Percentiles rank a stretch among this genome's conserved stretches.
Conservation (phyloP, 30 jellyfish, hydroid and myxozoan species). For the Euphysa ruthae region DNA sequence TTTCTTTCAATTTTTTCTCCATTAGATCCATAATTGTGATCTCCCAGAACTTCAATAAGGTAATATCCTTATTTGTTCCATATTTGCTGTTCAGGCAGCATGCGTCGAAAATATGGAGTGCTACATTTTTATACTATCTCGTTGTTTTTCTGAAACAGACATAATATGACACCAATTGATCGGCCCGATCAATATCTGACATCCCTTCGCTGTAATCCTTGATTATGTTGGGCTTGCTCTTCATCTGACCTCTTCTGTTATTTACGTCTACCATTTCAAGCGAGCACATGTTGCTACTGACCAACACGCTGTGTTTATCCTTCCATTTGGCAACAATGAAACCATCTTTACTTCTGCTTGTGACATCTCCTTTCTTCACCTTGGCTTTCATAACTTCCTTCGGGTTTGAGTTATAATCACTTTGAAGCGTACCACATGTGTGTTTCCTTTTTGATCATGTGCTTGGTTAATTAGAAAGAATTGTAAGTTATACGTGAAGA, state of each 20-base stretch:
- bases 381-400: background rate
- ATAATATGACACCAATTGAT: constrained; percentile 20
- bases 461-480: constrained; percentile 10
- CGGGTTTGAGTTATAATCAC: constrained; percentile 2
- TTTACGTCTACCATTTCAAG: constrained; percentile 8
- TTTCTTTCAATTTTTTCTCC: background rate
- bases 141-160: constrained; percentile 7
- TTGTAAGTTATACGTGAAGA: constrained; percentile 8
- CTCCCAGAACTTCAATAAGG: constrained; percentile 18
- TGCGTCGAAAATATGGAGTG: constrained; percentile 18
- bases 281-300: background rate
- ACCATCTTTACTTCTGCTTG: background rate
- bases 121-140: constrained; percentile 16
- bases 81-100: constrained; percentile 6
- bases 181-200: constrained; percentile 34
- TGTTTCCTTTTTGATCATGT: background rate
- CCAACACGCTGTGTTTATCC: constrained; percentile 1
- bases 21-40: background rate
- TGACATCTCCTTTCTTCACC: constrained; percentile 6
- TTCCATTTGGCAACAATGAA: constrained; percentile 10
- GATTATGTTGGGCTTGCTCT: constrained; percentile 16
- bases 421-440: constrained; percentile 13
- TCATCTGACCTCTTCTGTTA: constrained; percentile 11
- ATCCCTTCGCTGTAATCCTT: constrained; percentile 9
- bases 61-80: background rate